Percentiles rank a stretch among this genome's conserved stretches.
phyloP scores from a whole-genome alignment of 2,888 invertebrate species.

The Drosophila falleni region DNA sequence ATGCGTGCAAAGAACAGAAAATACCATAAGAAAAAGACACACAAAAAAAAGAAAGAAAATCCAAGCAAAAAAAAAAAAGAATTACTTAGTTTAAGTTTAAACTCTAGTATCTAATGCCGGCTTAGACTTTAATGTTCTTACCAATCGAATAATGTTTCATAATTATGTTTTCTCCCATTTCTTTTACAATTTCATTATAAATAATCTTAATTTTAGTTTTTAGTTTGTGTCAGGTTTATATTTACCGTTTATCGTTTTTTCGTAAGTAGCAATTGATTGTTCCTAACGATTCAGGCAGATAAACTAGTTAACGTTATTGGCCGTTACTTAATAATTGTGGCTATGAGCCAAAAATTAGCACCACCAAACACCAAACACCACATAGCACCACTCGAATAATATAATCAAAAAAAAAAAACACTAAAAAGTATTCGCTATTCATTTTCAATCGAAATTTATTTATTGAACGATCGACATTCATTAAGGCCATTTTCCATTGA shows the following conservation, averaged over 20 bases:
- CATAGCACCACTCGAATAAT: constrained; percentile 38
- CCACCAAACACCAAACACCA: constrained; percentile 10
- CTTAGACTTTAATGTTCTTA: constrained; percentile 71
- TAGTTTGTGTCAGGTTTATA: constrained; percentile 45
- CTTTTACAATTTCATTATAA: neutral
- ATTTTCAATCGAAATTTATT: constrained; percentile 49
- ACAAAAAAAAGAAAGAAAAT: constrained; percentile 21
- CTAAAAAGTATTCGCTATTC: constrained; percentile 47
- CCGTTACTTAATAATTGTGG: constrained; percentile 69
- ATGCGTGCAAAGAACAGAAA: constrained; percentile 63
- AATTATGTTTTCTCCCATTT: constrained; percentile 2
- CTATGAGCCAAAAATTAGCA: constrained; percentile 32
- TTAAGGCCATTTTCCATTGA: constrained; percentile 29
- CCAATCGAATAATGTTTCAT: constrained; percentile 49
- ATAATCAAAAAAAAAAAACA: neutral
- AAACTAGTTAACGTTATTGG: constrained; percentile 74
- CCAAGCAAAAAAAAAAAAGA: neutral
- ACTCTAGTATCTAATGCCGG: constrained; percentile 80
- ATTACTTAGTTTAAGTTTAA: constrained; percentile 52
- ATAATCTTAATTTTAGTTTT: constrained; percentile 29
- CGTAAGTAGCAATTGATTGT: constrained; percentile 73
- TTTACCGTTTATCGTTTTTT: constrained; percentile 46
- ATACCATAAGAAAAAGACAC: constrained; percentile 27
- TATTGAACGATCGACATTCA: constrained; percentile 53
- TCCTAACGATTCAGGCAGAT: constrained; percentile 74